Conservation (phyloP, 2,888 invertebrate species). For the Augochlorella aurata region DNA sequence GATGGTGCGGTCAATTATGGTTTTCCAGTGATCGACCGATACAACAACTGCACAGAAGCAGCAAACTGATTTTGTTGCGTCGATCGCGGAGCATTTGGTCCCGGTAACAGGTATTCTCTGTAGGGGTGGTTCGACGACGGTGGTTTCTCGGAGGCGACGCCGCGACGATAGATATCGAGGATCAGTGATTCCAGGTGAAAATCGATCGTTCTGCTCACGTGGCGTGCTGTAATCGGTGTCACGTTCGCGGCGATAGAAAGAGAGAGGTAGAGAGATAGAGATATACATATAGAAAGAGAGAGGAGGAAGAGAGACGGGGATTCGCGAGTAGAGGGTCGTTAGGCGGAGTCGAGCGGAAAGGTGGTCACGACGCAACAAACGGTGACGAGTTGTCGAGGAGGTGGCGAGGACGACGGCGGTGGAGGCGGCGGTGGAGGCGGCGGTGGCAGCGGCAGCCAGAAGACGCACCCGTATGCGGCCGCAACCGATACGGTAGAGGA, state of each 20-base stretch:
- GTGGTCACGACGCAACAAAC: slow-evolving; percentile 70
- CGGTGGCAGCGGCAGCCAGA: slow-evolving; percentile 83
- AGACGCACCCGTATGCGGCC: slow-evolving; percentile 84
- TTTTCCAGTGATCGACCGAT: slow-evolving; percentile 3
- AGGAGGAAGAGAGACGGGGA: no score
- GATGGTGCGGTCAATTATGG: slow-evolving; percentile 2
- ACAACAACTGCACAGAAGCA: neutral
- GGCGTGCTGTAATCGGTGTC: slow-evolving; percentile 21
- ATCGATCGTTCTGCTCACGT: slow-evolving; percentile 42
- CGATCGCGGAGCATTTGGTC: neutral
- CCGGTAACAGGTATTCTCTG: neutral
- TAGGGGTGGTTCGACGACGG: neutral
- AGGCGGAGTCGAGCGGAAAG: slow-evolving; percentile 47
- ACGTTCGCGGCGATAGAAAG: slow-evolving; percentile 7
- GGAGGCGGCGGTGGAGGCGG: slow-evolving; percentile 77
- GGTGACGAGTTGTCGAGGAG: slow-evolving; percentile 69
- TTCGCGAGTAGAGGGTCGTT: slow-evolving; percentile 14
- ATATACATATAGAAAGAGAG: neutral
- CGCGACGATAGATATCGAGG: neutral
- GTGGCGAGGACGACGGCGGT: slow-evolving; percentile 63
- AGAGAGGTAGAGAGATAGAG: neutral
- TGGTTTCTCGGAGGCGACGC: neutral
- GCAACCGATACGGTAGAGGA: slow-evolving; percentile 84
- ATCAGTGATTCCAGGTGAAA: slow-evolving; percentile 14
- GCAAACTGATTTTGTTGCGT: neutral